Conservation (phyloP, 2,888 invertebrate species). For the Galeruca laticollis region DNA sequence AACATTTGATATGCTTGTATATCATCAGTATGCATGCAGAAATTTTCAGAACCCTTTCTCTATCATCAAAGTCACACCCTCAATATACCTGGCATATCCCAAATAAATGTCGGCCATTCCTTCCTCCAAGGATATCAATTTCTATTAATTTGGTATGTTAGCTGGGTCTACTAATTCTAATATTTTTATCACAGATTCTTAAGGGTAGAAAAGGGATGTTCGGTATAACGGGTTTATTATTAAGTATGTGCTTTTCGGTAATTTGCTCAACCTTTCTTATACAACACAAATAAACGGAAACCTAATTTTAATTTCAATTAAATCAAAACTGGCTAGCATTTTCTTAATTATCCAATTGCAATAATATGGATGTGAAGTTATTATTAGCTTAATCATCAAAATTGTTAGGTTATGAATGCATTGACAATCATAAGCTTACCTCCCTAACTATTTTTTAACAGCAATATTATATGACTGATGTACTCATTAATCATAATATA, state of each 20-base stretch:
- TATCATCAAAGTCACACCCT: constrained; percentile 26
- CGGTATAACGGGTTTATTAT: background rate
- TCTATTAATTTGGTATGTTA: constrained; percentile 19
- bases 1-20: constrained; percentile 27
- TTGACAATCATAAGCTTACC: too few relatives aligned
- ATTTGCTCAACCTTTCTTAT: background rate
- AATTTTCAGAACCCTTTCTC: constrained; percentile 24
- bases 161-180: constrained; percentile 15
- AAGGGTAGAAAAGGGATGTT: constrained; percentile 1
- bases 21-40: constrained; percentile 31
- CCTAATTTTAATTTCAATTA: background rate
- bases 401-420: too few relatives aligned
- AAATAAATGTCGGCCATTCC: constrained; percentile 25
- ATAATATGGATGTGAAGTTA: too few relatives aligned
- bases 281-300: background rate
- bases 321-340: background rate
- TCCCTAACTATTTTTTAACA: too few relatives aligned
- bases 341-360: too few relatives aligned
- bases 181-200: constrained; percentile 17
- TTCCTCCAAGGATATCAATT: constrained; percentile 22
- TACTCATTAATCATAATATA: too few relatives aligned
- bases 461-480: too few relatives aligned
- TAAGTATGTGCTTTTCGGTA: background rate
- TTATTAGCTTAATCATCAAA: too few relatives aligned
- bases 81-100: constrained; percentile 21